These are phyloP conservation scores for Drosophila hydei DNA, from an alignment of 1,140 invertebrate genomes.

Conservation along the genomic window DNA sequence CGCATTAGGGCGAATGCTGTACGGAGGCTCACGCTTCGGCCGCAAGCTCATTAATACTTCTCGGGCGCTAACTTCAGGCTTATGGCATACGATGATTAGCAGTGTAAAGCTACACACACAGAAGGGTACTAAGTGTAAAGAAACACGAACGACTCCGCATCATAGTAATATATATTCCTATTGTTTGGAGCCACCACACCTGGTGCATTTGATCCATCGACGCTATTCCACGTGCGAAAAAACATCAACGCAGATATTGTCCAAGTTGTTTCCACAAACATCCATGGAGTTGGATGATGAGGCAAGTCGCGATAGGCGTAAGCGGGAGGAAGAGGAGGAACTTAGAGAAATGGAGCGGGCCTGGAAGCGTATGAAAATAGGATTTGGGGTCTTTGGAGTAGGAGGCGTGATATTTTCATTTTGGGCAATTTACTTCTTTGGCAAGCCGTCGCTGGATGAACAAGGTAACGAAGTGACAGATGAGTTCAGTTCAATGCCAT, in stretches of 20 bases:
- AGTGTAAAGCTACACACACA: constrained; percentile 11
- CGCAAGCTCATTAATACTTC: constrained; percentile 43
- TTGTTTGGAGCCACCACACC: constrained; percentile 10
- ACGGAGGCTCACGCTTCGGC: constrained; percentile 17
- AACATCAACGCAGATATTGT: constrained; percentile 59
- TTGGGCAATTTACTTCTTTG: constrained; percentile 88
- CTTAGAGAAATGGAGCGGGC: constrained; percentile 85
- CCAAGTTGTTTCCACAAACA: constrained; percentile 81
- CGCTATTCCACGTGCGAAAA: constrained; percentile 55
- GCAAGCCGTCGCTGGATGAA: constrained; percentile 88
- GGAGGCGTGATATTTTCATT: constrained; percentile 84
- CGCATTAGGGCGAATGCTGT: constrained; percentile 33
- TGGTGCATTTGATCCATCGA: constrained; percentile 34
- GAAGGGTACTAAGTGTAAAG: background rate
- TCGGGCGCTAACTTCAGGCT: constrained; percentile 25
- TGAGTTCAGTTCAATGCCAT: constrained; percentile 90
- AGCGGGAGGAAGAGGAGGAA: constrained; percentile 77
- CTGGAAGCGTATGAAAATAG: constrained; percentile 86
- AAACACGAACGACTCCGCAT: background rate
- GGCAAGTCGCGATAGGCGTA: constrained; percentile 53
- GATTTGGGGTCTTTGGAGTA: constrained; percentile 85
- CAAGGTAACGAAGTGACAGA: constrained; percentile 91
- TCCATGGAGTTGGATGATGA: constrained; percentile 58
- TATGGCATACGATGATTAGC: constrained; percentile 41
- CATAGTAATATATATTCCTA: background rate